Evolutionary conservation across 2,797 vertebrate species (phyloP).

Genomic region (Orientallactaga sibirica): DNA sequence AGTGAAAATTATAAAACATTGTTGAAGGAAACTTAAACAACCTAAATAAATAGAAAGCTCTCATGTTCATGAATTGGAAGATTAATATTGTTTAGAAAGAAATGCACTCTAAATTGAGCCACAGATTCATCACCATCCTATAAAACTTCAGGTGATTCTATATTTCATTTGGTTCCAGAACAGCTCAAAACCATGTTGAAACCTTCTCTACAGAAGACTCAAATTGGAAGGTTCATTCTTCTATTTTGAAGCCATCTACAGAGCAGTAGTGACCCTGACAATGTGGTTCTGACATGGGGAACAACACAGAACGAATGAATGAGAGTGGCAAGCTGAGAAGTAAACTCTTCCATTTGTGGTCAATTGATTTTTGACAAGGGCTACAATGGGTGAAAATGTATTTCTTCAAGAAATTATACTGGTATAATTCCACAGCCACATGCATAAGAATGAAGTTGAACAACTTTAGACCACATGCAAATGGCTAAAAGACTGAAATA

Average conservation of each 20-base stretch:
- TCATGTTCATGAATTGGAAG: constrained; percentile 4
- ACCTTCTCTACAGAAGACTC: neutral
- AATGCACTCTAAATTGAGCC: neutral
- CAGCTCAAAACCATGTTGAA: neutral
- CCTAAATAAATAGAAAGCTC: constrained; percentile 37
- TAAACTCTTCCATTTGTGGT: constrained; percentile 34
- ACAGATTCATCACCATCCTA: neutral
- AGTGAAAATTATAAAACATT: constrained; percentile 42
- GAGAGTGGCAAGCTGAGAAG: neutral
- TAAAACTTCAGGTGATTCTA: constrained; percentile 26
- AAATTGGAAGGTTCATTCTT: neutral
- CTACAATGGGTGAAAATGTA: neutral
- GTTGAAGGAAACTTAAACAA: constrained; percentile 47
- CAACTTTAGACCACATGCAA: neutral
- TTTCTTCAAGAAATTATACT: neutral
- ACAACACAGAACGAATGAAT: constrained; percentile 10
- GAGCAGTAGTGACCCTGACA: neutral
- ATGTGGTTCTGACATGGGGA: neutral
- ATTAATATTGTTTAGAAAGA: constrained; percentile 39
- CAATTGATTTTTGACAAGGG: constrained; percentile 10
- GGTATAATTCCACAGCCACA: neutral
- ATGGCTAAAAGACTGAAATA: constrained; percentile 12
- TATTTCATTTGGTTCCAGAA: constrained; percentile 37
- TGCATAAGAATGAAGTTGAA: constrained; percentile 30
- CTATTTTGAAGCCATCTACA: neutral